Percentiles rank a stretch among this genome's conserved stretches.
Conservation (phyloP, 2,797 vertebrate species). For the Cossypha niveicapilla region DNA sequence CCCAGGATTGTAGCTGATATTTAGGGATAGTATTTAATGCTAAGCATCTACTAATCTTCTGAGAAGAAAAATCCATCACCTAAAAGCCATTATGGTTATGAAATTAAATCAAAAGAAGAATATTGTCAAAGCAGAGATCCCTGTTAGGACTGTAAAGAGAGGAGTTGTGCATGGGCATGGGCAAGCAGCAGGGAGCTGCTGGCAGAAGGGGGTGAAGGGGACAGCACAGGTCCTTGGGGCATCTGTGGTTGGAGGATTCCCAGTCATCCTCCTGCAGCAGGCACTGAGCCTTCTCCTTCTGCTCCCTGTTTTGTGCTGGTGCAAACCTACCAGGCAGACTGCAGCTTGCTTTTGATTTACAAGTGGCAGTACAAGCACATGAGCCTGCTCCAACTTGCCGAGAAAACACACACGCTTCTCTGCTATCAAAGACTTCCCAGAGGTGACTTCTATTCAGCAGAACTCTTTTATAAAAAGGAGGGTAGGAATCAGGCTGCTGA, state of each 20-base stretch:
- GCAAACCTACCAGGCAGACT: not conserved
- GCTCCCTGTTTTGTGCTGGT: not conserved
- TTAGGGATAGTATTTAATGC: not conserved
- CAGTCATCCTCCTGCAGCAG: not conserved
- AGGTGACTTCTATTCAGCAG: not conserved
- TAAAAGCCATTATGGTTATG: rapidly evolving
- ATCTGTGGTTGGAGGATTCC: not conserved
- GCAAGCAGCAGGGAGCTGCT: not conserved
- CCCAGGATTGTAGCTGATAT: not conserved
- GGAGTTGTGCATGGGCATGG: not conserved
- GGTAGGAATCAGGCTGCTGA: not conserved
- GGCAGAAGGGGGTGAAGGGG: rapidly evolving
- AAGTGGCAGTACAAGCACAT: not conserved
- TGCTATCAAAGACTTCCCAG: not conserved
- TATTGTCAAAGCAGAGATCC: not conserved
- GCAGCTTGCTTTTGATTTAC: not conserved
- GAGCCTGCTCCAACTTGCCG: not conserved
- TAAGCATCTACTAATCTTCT: not conserved
- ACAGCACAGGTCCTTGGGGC: not conserved
- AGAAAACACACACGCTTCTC: rapidly evolving
- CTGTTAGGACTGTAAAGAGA: not conserved
- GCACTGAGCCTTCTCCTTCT: not conserved
- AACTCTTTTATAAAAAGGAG: not conserved
- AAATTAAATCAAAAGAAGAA: not conserved
- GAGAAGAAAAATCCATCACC: not conserved